Evolutionary conservation across 2,888 invertebrate species (phyloP).

Genomic region (Tiphia femorata): DNA sequence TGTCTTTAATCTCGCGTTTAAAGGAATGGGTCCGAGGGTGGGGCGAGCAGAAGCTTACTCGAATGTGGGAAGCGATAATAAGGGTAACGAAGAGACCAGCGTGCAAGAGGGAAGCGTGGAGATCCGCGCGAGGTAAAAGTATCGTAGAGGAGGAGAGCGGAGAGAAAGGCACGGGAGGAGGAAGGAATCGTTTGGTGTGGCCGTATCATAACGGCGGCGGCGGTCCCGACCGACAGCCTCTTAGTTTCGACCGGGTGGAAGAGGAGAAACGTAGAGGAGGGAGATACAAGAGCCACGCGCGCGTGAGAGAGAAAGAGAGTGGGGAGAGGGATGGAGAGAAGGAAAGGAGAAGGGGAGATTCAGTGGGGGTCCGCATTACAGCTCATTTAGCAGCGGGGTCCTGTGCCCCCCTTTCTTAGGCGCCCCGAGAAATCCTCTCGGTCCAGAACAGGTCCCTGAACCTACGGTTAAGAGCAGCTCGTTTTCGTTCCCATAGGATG

Average conservation of each 20-base stretch:
- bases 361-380: slow-evolving; percentile 68
- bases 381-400: slow-evolving; percentile 69
- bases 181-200: slow-evolving; percentile 46
- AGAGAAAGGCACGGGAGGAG: too few species aligned
- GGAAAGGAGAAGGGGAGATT: slow-evolving; percentile 25
- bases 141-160: slow-evolving; percentile 19
- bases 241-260: slow-evolving; percentile 26
- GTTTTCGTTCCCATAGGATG: slow-evolving; percentile 43
- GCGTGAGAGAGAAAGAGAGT: slow-evolving; percentile 20
- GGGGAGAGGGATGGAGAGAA: slow-evolving; percentile 13
- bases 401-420: slow-evolving; percentile 60
- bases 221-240: slow-evolving; percentile 31
- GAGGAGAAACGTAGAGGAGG: slow-evolving; percentile 15
- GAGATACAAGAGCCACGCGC: slow-evolving; percentile 23
- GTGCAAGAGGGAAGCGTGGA: slow-evolving; percentile 10
- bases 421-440: slow-evolving; percentile 48
- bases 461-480: slow-evolving; percentile 49
- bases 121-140: slow-evolving; percentile 19
- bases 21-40: not conserved
- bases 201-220: slow-evolving; percentile 53
- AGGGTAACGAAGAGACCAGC: slow-evolving; percentile 18
- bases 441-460: slow-evolving; percentile 50
- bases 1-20: too few species aligned
- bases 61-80: slow-evolving; percentile 18
- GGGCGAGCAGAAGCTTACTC: slow-evolving; percentile 7